phyloP scores from a whole-genome alignment of 2,797 vertebrate species.

The Notamacropus eugenii region DNA sequence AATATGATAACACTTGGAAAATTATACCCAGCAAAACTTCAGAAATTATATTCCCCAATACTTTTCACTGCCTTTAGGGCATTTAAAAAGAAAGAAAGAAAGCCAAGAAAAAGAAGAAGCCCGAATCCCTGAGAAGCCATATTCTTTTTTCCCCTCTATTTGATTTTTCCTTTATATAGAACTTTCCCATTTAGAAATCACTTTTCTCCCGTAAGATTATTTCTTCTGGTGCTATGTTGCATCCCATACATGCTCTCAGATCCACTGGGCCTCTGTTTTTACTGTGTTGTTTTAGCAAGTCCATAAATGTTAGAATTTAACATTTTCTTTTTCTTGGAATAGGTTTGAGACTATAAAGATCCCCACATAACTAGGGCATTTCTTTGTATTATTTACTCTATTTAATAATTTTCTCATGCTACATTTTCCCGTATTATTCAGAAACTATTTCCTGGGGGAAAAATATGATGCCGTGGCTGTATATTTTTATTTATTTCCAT shows the following conservation, averaged over 20 bases:
- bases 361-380: slow-evolving; percentile 47
- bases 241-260: slow-evolving; percentile 51
- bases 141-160: slow-evolving; percentile 29
- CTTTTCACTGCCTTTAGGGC: slow-evolving; percentile 30
- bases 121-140: not conserved
- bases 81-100: too few relatives aligned
- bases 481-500: slow-evolving; percentile 67
- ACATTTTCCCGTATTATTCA: slow-evolving; percentile 67
- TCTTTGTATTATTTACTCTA: slow-evolving; percentile 63
- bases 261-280: slow-evolving; percentile 69
- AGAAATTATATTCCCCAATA: slow-evolving; percentile 47
- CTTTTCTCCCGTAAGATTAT: slow-evolving; percentile 40
- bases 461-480: slow-evolving; percentile 61
- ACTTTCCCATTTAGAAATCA: slow-evolving; percentile 29
- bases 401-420: slow-evolving; percentile 74
- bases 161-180: slow-evolving; percentile 54
- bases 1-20: slow-evolving; percentile 52
- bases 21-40: slow-evolving; percentile 45
- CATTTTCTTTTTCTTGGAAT: slow-evolving; percentile 77
- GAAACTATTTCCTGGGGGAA: slow-evolving; percentile 16
- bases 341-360: slow-evolving; percentile 71
- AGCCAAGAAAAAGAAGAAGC: not conserved
- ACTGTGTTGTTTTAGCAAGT: slow-evolving; percentile 66
- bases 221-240: slow-evolving; percentile 24
- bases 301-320: slow-evolving; percentile 70